Evolutionary conservation across 2,113 vertebrate genomes (phyloP), one percentile per base, ranked within the genome.

Genomic region (Chaenocephalus aceratus): DNA sequence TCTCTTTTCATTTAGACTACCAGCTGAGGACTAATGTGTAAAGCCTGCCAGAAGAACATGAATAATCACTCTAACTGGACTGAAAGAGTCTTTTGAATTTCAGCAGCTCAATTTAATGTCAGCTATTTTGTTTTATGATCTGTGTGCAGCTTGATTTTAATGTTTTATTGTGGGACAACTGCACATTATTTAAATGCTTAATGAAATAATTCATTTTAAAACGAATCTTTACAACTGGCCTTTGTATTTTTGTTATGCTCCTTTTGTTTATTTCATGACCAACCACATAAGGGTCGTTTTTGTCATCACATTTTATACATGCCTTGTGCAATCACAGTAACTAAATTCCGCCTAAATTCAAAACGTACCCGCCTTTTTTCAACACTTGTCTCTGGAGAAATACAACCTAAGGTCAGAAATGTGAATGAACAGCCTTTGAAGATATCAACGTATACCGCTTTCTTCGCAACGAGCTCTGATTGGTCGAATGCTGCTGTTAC

Each of bases 11-110:
- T 89, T 70, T 78, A 95, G 95, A 96, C 93, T 95, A 96, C 87
- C 95, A 96, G 71, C 88, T 96, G 75, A 90, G 95, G 86, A 95
- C 94, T 12, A 94, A 94, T 79, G 76, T 83, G 21, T 94, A 83
- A 91, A 80, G 67, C 49, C 10, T 34, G 18, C 45, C 53, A 36
- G 51, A 82, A 36, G 66, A 86, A 34, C 67, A 78, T 26, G 44
- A 64, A 70, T 49, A 49, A 87, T 88, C 65, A 66, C 61, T 73
- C 82, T 54, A 74, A 60, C 59, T 83, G 36, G 75, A 92, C 89
- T 82, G 60, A 79, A 67, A 60, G 6, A 82, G 85, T 79, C 75
- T 79, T 41, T 82, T 62, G 59, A 78, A 80, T 85, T 90, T 91
- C 68, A 89, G 51, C 45, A 64, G 23, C 26, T 71, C 30, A 84